Base-by-base conservation (phyloP, 2,113 vertebrate genomes). In the Scatophagus argus region DNA sequence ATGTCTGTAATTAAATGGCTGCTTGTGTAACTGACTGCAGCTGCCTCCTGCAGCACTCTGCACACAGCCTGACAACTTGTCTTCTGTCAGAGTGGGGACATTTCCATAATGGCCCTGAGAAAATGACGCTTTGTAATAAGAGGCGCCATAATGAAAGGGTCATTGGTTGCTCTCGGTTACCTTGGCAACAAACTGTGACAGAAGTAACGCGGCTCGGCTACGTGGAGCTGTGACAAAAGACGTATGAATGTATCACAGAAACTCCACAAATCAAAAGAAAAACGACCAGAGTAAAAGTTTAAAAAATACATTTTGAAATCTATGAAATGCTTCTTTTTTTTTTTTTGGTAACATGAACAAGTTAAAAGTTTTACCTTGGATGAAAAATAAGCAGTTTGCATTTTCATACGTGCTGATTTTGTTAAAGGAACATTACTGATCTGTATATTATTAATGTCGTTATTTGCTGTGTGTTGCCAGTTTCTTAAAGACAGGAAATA, bases 131-230 rank as follows among this genome's bases (percentile, higher is more conserved):
- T 82, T 80, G 55, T 88, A 51, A 54, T 70, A 68, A 70, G 51
- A 80, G 65, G 70, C 58, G 64, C 54, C 56, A 85, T 74, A 69
- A 83, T 85, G 25, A 88, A 76, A 86, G 72, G 69, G 65, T 56
- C 77, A 85, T 73, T 85, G 77, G 75, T 76, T 62, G 80, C 60
- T 36, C 61, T 62, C 56, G n/a, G 85, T 90, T 91, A 69, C 87
- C 88, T 69, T 88, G 86, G 81, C 74, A 88, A 90, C 91, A 81
- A 81, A 87, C 77, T 73, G 38, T 23, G 10, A 74, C 56, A 75
- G 54, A 81, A 73, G 44, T 47, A 61, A 17, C 7, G 7, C 39
- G 54, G 55, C 52, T n/a, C n/a, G n/a, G n/a, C n/a, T n/a, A n/a
- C n/a, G n/a, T n/a, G n/a, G n/a, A n/a, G n/a, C n/a, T n/a, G n/a